Evolutionary conservation across 1,140 invertebrate species (phyloP).

Genomic region (Saxidomus purpurata): DNA sequence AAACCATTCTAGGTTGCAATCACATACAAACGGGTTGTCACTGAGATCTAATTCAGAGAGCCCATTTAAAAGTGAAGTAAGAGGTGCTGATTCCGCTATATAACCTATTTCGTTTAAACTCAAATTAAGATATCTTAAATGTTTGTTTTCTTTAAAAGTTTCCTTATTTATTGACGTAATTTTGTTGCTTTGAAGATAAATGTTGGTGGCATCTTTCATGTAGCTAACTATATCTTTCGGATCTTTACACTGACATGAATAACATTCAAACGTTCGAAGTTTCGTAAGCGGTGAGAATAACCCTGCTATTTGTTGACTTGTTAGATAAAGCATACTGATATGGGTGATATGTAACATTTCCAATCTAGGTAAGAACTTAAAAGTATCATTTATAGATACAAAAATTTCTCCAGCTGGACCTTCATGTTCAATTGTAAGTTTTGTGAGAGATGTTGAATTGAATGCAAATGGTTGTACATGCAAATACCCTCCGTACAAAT

Average conservation of each 20-base stretch:
- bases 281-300: background rate
- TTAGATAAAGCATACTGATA: background rate
- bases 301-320: background rate
- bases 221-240: background rate
- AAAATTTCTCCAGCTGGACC: background rate
- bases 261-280: background rate
- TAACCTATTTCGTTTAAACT: background rate
- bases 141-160: background rate
- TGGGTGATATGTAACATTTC: background rate
- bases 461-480: background rate
- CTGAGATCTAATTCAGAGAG: background rate
- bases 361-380: background rate
- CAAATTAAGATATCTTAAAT: background rate
- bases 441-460: background rate
- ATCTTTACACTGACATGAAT: background rate
- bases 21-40: background rate
- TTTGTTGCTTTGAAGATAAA: background rate
- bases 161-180: background rate
- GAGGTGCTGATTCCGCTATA: background rate
- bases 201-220: background rate
- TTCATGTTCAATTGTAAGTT: background rate
- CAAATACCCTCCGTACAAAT: no score
- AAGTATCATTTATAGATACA: background rate
- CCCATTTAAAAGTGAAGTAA: background rate
- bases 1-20: background rate